Conservation (phyloP, 2,113 vertebrate genomes). For the Boulengerochromis microlepis region DNA sequence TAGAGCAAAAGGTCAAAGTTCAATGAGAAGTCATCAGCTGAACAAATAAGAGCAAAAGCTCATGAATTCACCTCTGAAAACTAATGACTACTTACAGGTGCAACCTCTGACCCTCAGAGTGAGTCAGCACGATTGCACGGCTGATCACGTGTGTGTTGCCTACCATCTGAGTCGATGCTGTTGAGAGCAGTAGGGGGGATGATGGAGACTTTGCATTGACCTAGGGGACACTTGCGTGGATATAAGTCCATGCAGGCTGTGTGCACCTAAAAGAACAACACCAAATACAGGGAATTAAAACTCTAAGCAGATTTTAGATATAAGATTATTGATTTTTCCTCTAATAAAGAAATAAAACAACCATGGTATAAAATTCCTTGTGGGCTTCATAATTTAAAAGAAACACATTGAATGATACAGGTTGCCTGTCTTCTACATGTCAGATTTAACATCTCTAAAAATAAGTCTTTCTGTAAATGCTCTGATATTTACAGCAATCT, state of each 20-base stretch:
- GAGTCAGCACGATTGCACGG: not conserved
- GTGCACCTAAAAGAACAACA: constrained; percentile 78
- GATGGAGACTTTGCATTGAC: constrained; percentile 97
- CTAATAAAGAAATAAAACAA: not conserved
- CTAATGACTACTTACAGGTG: not conserved
- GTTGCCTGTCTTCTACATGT: not conserved
- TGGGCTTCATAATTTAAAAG: not conserved
- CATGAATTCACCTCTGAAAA: not conserved
- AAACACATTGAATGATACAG: not conserved
- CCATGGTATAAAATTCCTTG: not conserved
- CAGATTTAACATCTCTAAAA: not conserved
- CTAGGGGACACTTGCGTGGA: constrained; percentile 90
- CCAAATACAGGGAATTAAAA: not conserved
- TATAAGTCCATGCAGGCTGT: constrained; percentile 93
- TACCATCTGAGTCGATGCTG: constrained; percentile 99
- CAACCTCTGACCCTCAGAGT: not conserved
- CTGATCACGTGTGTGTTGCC: constrained; percentile 20
- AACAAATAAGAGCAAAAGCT: not conserved
- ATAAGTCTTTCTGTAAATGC: not conserved
- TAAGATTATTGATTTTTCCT: not conserved
- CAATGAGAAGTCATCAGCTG: not conserved
- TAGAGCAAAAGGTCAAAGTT: not conserved
- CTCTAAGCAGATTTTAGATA: not conserved
- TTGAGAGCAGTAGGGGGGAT: constrained; percentile 97
- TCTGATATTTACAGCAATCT: not conserved